Evolutionary conservation across 1,140 invertebrate species (phyloP), one percentile per base, ranked within the genome.

Genomic region (Drosophila nebulosa): DNA sequence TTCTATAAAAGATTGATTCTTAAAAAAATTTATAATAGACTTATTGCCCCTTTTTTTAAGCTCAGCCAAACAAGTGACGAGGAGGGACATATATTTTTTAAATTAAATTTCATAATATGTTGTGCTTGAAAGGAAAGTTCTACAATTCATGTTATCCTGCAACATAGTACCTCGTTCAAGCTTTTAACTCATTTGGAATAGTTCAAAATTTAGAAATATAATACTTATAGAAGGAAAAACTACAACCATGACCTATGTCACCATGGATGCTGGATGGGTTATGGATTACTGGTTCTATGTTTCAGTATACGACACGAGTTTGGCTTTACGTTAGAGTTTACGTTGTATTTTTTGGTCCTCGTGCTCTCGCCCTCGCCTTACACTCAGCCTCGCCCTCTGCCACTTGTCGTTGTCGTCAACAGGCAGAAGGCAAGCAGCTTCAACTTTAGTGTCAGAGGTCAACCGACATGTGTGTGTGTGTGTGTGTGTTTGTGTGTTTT

Each of bases 381-480:
- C n/a, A n/a, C n/a, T 12, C 52, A 32, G 22, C 2, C n/a, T 30
- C 52, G n/a, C 16, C 39, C 39, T 46, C 39, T 46, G 39, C 39
- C 39, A 46, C 39, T 64, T 72, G 55, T 59, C 21, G 42, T 39
- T 61, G 42, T 66, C 56, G 63, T 71, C 58, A 65, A 26, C 62
- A 52, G 51, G 56, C 64, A 63, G 58, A 63, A 63, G 68, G 71
- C 62, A 68, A 70, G 18, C 39, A 46, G 18, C 39, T 46, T 46
- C 71, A 74, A 39, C 71, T 63, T 26, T 64, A 69, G 59, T 59
- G 59, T 39, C 64, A 67, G 74, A 68, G 69, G 74, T 69, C 69
- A 76, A 76, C 74, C 71, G 68, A 75, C 55, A 73, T 74, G 64
- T 64, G 58, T 57, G 57, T 46, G 14, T 42, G 58, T 57, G 51